A percentile compares a stretch with the other conserved stretches of the same genome.
phyloP scores from a whole-genome alignment of 2,113 vertebrate genomes.

The Pogonocichla stellata region DNA sequence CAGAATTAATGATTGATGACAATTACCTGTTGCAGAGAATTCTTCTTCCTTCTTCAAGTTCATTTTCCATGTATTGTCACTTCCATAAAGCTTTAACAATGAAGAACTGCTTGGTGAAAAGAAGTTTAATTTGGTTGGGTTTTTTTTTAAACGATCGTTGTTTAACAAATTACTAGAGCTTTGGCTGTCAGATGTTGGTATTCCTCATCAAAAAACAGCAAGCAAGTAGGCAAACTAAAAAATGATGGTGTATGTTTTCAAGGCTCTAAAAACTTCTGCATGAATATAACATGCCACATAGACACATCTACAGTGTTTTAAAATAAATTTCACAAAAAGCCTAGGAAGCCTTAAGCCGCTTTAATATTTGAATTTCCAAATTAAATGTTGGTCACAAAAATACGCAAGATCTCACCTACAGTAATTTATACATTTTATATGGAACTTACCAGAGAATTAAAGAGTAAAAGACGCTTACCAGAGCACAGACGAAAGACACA shows the following conservation, averaged over 20 bases:
- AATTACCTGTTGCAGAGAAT: slow-evolving; percentile 30
- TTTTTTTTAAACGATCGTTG: not conserved
- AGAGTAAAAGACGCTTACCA: not conserved
- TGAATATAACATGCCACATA: not conserved
- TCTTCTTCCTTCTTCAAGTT: not conserved
- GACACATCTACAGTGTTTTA: not conserved
- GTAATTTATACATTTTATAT: not conserved
- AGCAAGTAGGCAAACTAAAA: not conserved
- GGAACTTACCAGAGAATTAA: not conserved
- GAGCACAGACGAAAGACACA: not conserved
- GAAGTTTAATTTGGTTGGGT: not conserved
- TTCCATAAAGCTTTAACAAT: not conserved
- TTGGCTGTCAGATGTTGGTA: not conserved
- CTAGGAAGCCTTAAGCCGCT: not conserved
- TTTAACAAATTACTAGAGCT: not conserved
- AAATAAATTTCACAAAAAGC: not conserved
- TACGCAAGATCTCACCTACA: not conserved
- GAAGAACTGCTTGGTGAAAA: not conserved
- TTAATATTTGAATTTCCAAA: not conserved
- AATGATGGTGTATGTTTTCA: not conserved
- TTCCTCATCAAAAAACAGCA: not conserved
- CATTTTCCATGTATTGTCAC: not conserved
- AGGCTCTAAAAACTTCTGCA: not conserved
- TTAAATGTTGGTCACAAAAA: not conserved
- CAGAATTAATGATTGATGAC: not conserved